Conservation (phyloP, 2,888 invertebrate species). For the Herminia tarsipennalis region DNA sequence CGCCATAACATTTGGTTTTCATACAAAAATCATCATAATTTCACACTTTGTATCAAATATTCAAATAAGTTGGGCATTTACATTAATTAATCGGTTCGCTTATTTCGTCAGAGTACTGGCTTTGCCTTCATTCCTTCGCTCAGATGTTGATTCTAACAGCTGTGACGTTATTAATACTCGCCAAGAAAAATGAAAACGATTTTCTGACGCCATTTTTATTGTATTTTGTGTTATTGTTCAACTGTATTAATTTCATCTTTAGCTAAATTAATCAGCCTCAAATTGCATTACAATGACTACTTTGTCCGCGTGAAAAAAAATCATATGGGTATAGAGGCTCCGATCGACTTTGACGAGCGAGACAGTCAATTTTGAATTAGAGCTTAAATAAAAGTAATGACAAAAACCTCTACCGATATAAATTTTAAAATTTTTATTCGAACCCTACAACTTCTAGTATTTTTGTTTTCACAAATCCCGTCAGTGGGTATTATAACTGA, state of each 20-base stretch:
- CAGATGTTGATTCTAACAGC: slow-evolving; percentile 18
- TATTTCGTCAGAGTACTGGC: slow-evolving; percentile 14
- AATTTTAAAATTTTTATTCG: not conserved
- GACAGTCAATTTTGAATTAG: too few species aligned
- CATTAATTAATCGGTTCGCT: slow-evolving; percentile 20
- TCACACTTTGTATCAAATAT: not conserved
- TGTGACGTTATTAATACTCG: slow-evolving; percentile 28
- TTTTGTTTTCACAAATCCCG: slow-evolving; percentile 40
- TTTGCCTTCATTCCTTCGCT: slow-evolving; percentile 9
- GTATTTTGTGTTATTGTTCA: not conserved
- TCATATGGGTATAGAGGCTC: too few species aligned
- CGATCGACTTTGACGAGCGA: too few species aligned
- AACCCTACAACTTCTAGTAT: slow-evolving; percentile 20
- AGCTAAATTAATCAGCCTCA: too few species aligned
- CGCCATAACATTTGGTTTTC: too few species aligned
- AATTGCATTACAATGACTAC: too few species aligned
- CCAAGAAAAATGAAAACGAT: slow-evolving; percentile 20
- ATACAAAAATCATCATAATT: slow-evolving; percentile 6
- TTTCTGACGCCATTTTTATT: not conserved
- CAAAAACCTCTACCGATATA: too few species aligned
- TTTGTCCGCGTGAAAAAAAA: too few species aligned
- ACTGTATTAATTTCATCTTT: too few species aligned
- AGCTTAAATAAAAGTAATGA: too few species aligned
- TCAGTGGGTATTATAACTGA: slow-evolving; percentile 25
- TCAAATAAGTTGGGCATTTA: slow-evolving; percentile 16